A percentile compares a stretch with the other conserved stretches of the same genome.
These are phyloP conservation scores for Drosophila azteca DNA, from an alignment of 1,140 invertebrate genomes.

Conservation along the genomic window DNA sequence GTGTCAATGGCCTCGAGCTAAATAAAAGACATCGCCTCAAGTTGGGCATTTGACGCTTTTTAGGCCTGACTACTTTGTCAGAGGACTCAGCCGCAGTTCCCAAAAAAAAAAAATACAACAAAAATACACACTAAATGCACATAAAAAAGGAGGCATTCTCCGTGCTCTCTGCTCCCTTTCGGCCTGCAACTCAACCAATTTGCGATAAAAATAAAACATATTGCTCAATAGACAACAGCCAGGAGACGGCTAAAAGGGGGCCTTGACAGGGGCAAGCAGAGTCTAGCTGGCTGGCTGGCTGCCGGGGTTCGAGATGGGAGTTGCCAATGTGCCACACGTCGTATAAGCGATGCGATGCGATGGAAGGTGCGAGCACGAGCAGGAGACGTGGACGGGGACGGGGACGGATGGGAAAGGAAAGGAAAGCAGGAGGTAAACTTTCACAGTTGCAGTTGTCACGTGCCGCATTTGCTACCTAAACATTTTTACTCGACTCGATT, in stretches of 20 bases:
- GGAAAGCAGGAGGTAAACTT: slow-evolving; percentile 43
- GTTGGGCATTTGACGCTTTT: slow-evolving; percentile 53
- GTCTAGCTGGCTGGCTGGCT: not conserved
- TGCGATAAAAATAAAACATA: slow-evolving; percentile 81
- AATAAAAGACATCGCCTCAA: slow-evolving; percentile 63
- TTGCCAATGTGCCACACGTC: slow-evolving; percentile 47
- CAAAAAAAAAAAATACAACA: not conserved
- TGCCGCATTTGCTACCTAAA: slow-evolving; percentile 70
- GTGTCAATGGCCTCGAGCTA: slow-evolving; percentile 56
- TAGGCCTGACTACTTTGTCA: slow-evolving; percentile 56
- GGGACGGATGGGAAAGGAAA: no score
- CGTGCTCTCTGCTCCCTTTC: slow-evolving; percentile 12
- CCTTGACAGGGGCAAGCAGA: not conserved
- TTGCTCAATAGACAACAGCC: slow-evolving; percentile 72
- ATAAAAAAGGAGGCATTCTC: slow-evolving; percentile 47
- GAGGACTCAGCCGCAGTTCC: not conserved
- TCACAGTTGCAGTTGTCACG: slow-evolving; percentile 71
- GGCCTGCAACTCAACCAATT: slow-evolving; percentile 71
- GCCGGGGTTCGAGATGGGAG: slow-evolving; percentile 4
- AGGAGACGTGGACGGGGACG: not conserved
- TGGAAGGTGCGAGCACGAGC: no score
- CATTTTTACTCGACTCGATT: slow-evolving; percentile 51
- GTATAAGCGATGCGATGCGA: slow-evolving; percentile 60
- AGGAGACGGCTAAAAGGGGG: slow-evolving; percentile 16
- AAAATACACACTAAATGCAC: slow-evolving; percentile 44